phyloP scores from a whole-genome alignment of 2,113 vertebrate species.

The Carettochelys insculpta region DNA sequence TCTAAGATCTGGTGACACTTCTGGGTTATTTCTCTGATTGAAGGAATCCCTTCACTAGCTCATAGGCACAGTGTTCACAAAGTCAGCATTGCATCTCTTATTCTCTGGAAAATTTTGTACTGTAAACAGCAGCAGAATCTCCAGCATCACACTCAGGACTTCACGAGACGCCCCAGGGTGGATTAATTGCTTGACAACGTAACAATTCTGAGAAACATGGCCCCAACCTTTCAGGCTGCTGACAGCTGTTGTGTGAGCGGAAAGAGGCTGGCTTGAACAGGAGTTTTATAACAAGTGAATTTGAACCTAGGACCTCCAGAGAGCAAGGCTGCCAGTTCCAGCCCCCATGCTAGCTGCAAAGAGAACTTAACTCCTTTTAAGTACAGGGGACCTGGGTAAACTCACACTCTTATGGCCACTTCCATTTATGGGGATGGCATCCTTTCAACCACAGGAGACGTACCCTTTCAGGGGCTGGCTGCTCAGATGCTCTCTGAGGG shows the following conservation, averaged over 20 bases:
- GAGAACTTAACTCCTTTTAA: constrained; percentile 67
- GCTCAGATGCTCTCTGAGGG: not conserved
- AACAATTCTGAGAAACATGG: not conserved
- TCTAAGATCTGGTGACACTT: not conserved
- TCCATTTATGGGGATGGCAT: constrained; percentile 66
- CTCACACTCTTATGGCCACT: not conserved
- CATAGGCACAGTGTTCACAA: not conserved
- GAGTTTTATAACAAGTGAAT: constrained; percentile 19
- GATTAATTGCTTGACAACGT: not conserved
- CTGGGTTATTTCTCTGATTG: not conserved
- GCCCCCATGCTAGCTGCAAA: not conserved
- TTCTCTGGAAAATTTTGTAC: not conserved
- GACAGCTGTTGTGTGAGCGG: constrained; percentile 29
- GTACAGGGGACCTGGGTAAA: constrained; percentile 41
- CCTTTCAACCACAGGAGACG: constrained; percentile 26
- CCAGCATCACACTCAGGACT: not conserved
- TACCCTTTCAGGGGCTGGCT: not conserved
- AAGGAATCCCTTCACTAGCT: not conserved
- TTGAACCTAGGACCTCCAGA: constrained; percentile 42
- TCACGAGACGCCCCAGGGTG: not conserved
- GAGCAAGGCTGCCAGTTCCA: constrained; percentile 40
- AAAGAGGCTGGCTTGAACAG: not conserved
- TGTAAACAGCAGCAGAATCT: not conserved
- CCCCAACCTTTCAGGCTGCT: not conserved
- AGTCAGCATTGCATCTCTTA: not conserved